Evolutionary conservation across 2,113 vertebrate species (phyloP), one percentile per base, ranked within the genome.

Genomic region (Eptesicus fuscus): DNA sequence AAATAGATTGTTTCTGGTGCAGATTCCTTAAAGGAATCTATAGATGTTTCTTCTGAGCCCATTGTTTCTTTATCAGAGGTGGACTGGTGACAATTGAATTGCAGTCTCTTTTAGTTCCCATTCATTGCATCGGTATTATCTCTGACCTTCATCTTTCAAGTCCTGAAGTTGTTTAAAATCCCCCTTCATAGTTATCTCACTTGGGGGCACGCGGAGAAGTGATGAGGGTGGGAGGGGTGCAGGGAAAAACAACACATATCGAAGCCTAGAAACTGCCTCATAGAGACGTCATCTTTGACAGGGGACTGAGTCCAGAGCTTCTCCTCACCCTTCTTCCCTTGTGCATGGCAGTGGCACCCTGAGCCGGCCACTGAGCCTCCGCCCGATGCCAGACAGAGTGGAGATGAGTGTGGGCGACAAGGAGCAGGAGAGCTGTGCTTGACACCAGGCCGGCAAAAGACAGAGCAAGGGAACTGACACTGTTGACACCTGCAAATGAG

Each of bases 401-500:
- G 37, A 83, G 44, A 35, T 16, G n/a, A 37, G 5, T 18, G 70
- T 0, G 0, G 22, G 32, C 30, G 61, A 80, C 49, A 53, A 40
- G 20, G 79, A 67, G 10, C 77, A 13, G 40, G 37, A 61, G 44
- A 47, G 25, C 51, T 42, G 32, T 9, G 42, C 30, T 37, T 91
- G 88, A 92, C 20, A 42, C 13, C 73, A 92, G 30, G n/a, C n/a
- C 65, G 49, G 51, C 70, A 85, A 90, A 94, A 84, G 88, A 78
- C 37, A 37, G 22, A 80, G 78, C 1, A 5, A 25, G 17, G 18
- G 16, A 35, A 32, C 35, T 22, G 37, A 30, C 32, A 23, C 14
- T 32, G 76, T 82, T 53, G 82, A 22, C 25, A 63, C 16, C 30
- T 4, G 2, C 32, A 76, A 82, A 76, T 40, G 76, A 51, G 32